These are phyloP conservation scores for Patella depressa DNA, from an alignment of 2,888 invertebrate genomes.

Conservation along the genomic window DNA sequence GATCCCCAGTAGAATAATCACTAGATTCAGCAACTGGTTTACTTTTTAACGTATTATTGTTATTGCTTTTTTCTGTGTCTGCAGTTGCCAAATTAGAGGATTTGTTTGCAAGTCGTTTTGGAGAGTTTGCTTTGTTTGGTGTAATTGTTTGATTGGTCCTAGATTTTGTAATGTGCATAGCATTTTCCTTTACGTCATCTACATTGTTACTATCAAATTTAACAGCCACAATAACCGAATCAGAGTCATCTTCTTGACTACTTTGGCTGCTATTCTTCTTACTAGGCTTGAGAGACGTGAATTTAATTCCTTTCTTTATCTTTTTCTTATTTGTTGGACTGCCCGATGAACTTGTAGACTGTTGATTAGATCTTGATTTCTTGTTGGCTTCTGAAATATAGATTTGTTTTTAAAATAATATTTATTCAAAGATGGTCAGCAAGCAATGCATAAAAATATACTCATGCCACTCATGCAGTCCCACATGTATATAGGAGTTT, in stretches of 20 bases:
- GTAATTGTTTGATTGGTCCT: conserved; percentile 9
- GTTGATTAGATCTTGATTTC: conserved; percentile 24
- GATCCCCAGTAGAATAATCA: not conserved
- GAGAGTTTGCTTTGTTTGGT: conserved; percentile 23
- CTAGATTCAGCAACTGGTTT: conserved; percentile 10
- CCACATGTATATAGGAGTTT: too few species aligned
- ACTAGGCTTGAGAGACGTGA: conserved; percentile 35
- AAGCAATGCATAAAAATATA: too few species aligned
- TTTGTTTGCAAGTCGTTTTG: conserved; percentile 23
- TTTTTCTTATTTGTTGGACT: conserved; percentile 19
- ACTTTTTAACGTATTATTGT: conserved; percentile 10
- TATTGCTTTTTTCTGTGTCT: conserved; percentile 10
- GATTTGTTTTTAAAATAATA: not conserved
- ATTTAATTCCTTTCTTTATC: conserved; percentile 21
- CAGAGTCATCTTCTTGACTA: not conserved
- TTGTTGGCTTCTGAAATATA: conserved; percentile 29
- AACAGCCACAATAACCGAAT: not conserved
- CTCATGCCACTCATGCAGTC: too few species aligned
- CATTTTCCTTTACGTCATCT: conserved; percentile 26
- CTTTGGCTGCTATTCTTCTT: conserved; percentile 17
- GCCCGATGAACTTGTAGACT: not conserved
- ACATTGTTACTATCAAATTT: conserved; percentile 10
- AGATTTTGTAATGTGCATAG: conserved; percentile 10
- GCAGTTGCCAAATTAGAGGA: conserved; percentile 13
- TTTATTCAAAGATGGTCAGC: too few species aligned